phyloP scores from a whole-genome alignment of 2,797 vertebrate genomes.

The Cryptoblepharus egeriae region DNA sequence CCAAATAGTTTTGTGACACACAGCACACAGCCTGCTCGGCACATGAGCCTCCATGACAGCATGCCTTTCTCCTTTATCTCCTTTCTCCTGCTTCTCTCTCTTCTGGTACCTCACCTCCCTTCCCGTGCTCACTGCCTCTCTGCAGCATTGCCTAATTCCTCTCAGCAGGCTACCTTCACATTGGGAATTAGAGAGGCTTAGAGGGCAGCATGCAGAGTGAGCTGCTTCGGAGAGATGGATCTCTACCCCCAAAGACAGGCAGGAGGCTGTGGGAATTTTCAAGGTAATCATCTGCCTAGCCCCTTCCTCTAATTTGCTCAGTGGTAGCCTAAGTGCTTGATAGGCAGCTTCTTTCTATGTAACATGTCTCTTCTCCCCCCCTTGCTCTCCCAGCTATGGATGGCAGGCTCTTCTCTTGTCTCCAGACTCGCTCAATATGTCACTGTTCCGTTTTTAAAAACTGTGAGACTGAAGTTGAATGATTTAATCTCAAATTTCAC shows the following conservation, averaged over 20 bases:
- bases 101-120: not conserved
- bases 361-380: not conserved
- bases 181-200: not conserved
- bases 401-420: accelerated
- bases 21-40: not conserved
- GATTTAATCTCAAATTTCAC: accelerated
- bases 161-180: not conserved
- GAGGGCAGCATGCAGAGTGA: not conserved
- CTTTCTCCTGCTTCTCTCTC: not conserved
- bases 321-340: constrained; percentile 6
- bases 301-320: constrained; percentile 14
- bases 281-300: not conserved
- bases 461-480: accelerated
- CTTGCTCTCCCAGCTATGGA: accelerated
- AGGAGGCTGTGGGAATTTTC: constrained; percentile 23
- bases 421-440: not conserved
- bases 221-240: not conserved
- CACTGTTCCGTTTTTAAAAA: accelerated
- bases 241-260: not conserved
- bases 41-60: no score
- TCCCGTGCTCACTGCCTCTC: not conserved
- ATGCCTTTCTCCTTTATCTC: not conserved
- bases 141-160: constrained; percentile 4
- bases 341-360: not conserved
- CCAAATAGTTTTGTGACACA: not conserved